These are phyloP conservation scores for Eucriotettix oculatus DNA, from an alignment of 2,888 invertebrate genomes.

Conservation along the genomic window DNA sequence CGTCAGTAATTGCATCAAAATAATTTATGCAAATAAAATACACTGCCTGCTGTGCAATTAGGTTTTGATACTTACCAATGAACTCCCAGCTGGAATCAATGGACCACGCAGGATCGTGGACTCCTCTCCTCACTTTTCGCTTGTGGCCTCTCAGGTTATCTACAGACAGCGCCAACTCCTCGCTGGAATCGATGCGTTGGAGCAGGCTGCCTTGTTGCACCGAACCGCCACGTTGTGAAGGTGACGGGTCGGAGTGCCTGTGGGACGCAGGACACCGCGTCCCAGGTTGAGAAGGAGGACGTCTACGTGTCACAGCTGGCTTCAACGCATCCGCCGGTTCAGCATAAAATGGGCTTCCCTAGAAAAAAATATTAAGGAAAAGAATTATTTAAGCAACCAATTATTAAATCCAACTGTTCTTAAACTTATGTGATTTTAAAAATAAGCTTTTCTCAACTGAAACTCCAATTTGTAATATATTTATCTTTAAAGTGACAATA, in stretches of 20 bases:
- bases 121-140: slow-evolving; percentile 32
- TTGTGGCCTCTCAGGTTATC: slow-evolving; percentile 24
- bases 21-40: too few species aligned
- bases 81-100: slow-evolving; percentile 86
- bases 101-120: slow-evolving; percentile 47
- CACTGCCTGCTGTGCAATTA: too few species aligned
- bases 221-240: slow-evolving; percentile 6
- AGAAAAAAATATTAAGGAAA: too few species aligned
- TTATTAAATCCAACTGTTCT: too few species aligned
- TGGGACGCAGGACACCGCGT: slow-evolving; percentile 39
- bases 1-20: too few species aligned
- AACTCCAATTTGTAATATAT: too few species aligned
- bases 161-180: slow-evolving; percentile 11
- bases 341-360: slow-evolving; percentile 75
- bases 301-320: slow-evolving; percentile 22
- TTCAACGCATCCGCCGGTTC: slow-evolving; percentile 75
- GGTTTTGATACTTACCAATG: slow-evolving; percentile 40
- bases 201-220: slow-evolving; percentile 18
- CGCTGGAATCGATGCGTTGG: slow-evolving; percentile 27
- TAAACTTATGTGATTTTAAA: too few species aligned
- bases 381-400: too few species aligned
- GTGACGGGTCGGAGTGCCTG: slow-evolving; percentile 31
- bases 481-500: too few species aligned
- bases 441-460: too few species aligned
- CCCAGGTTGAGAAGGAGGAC: background rate